phyloP scores from a whole-genome alignment of 2,797 vertebrate species.

The Lacerta bilineata region DNA sequence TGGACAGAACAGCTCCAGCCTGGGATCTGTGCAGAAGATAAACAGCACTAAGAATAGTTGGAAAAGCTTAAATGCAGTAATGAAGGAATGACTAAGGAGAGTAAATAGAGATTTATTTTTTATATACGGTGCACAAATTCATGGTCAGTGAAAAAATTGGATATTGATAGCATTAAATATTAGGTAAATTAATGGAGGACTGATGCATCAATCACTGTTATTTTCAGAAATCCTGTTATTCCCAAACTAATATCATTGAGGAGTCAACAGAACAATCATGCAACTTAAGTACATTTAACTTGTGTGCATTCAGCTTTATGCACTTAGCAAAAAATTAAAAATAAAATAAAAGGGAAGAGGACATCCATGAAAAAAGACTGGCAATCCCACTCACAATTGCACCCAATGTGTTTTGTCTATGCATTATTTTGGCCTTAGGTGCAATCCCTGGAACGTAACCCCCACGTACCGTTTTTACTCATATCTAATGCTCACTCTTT shows the following conservation, averaged over 20 bases:
- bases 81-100: neutral
- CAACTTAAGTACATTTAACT: no score
- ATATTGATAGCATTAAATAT: neutral
- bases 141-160: neutral
- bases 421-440: no score
- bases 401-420: no score
- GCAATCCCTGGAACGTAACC: no score
- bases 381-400: no score
- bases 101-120: neutral
- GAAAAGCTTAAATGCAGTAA: neutral
- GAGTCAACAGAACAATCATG: conserved; percentile 34
- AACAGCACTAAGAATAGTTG: neutral
- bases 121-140: neutral
- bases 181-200: neutral
- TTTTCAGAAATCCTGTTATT: neutral
- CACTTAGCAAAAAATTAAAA: no score
- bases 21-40: conserved; percentile 39
- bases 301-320: no score
- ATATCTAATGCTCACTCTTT: no score
- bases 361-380: no score
- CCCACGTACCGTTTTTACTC: no score
- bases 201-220: neutral
- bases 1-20: conserved; percentile 33
- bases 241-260: fast-evolving
- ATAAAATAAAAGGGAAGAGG: no score